These are phyloP conservation scores for Disparrhopalites patrizii DNA, from an alignment of 2,888 invertebrate genomes.

Conservation along the genomic window DNA sequence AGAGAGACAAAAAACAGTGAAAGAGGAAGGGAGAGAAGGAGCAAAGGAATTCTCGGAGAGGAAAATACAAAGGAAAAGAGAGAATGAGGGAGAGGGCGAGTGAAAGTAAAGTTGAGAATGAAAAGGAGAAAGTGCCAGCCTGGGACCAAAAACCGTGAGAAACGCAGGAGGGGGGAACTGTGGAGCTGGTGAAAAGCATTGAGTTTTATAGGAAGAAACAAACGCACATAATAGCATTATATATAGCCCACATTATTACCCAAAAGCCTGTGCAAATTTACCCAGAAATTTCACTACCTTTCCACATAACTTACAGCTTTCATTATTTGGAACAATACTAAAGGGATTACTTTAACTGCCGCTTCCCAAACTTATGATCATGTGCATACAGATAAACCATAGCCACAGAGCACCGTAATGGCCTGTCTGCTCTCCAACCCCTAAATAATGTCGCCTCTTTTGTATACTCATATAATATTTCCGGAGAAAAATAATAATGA, in stretches of 20 bases:
- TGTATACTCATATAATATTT: constrained; percentile 17
- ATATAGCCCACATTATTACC: constrained; percentile 15
- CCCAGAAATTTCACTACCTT: constrained; percentile 24
- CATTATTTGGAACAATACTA: constrained; percentile 34
- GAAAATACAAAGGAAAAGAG: too few species aligned
- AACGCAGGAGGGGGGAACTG: too few species aligned
- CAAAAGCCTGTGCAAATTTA: constrained; percentile 28
- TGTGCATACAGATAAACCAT: constrained; percentile 22
- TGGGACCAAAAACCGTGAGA: too few species aligned
- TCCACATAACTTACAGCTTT: constrained; percentile 24
- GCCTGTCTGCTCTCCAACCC: constrained; percentile 17
- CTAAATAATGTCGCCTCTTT: constrained; percentile 19
- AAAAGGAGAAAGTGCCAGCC: too few species aligned
- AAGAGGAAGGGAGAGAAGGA: too few species aligned
- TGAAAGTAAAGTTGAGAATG: too few species aligned
- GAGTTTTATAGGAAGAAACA: too few species aligned
- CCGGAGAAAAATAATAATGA: constrained; percentile 2
- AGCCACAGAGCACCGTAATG: not conserved
- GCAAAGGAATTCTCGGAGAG: too few species aligned
- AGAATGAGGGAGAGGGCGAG: too few species aligned
- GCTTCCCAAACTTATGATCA: constrained; percentile 19
- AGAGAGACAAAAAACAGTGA: too few species aligned
- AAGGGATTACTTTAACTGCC: constrained; percentile 30
- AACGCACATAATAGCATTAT: constrained; percentile 10
- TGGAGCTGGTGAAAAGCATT: too few species aligned